Base-by-base conservation (phyloP, 2,113 vertebrate genomes). In the Phaethon lepturus region DNA sequence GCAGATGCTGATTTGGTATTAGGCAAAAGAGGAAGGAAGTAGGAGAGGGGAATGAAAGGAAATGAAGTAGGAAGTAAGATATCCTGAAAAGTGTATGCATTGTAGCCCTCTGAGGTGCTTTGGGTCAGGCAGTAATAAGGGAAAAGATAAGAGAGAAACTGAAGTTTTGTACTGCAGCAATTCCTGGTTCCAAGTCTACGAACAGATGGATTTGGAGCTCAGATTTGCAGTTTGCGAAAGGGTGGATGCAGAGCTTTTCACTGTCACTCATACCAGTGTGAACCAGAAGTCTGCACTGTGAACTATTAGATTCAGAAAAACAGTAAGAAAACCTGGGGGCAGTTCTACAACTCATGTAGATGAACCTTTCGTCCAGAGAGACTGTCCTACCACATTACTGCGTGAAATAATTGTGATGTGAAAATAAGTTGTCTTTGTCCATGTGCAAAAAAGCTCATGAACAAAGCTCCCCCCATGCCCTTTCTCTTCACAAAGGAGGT, bases 11-110 rank as follows among this genome's bases (percentile, higher is more conserved):
- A 56, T 73, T 71, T 93, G 85, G 64, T 85, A 29, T 77, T 45
- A 47, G 68, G 72, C 29, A 44, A 77, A 93, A 91, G 38, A 71
- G 50, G 44, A 91, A 93, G 80, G 28, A 80, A 90, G 60, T 6
- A 83, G 52, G 33, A 77, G 29, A 60, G 15, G 28, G n/a, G 20
- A 88, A 47, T 47, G 59, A 84, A 59, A 67, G 84, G 85, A 89
- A 93, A 82, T 66, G 3, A 92, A 80, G 68, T 53, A 80, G 75
- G 72, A 97, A 92, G 67, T 52, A 77, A 87, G 69, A 81, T 64
- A 68, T 72, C 47, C 56, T 66, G 58, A 49, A 45, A 71, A 56
- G 40, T 20, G 3, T 35, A 19, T 23, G 60, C 29, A 14, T 6
- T 60, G 60, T 74, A 67, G 63, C 52, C 25, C 25, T 75, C 63